Base-by-base conservation (phyloP, 2,113 vertebrate species). In the Erythrolamprus reginae region DNA sequence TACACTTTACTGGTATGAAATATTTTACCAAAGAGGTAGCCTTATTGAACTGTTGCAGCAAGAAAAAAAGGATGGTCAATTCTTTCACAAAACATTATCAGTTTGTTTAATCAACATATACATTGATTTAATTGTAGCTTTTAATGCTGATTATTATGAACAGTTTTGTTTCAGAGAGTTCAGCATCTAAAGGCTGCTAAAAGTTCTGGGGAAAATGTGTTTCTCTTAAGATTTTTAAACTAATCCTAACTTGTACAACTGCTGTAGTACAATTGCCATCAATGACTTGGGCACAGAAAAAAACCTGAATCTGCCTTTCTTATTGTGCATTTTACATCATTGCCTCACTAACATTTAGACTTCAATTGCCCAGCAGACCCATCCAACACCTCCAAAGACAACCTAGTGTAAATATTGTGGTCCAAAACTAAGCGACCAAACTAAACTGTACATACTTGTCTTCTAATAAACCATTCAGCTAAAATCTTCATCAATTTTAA, bases 41-140 rank as follows among this genome's bases (percentile, higher is more conserved):
- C 15, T 77, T 42, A 21, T 77, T 77, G 38, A 77, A 42, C 17
- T 38, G 17, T 77, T 77, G 42, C 33, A 77, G 17, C 17, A 77
- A 70, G 3, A 77, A 77, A 77, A 56, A 65, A 65, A 65, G 12
- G 10, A 65, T 65, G 12, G 65, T 19, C 7, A 77, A 77, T 77
- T 77, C 33, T 77, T 77, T 77, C 33, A 19, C 19, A 77, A 3
- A 21, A 77, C 70, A 77, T 77, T 88, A 45, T 3, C 10, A 33
- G 23, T 21, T 0, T 3, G 23, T 50, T 0, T 21, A 61, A 88
- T 28, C 9, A 42, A 26, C 48, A 77, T 10, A 77, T 38, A 4
- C 8, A 51, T 23, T 26, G 28, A 6, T 50, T 93, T 95, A 93
- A 94, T 94, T 95, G 94, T 95, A 95, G 92, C 65, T 53, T 0